Conservation (phyloP, 2,888 invertebrate species). For the Fissipunctia ypsillon region DNA sequence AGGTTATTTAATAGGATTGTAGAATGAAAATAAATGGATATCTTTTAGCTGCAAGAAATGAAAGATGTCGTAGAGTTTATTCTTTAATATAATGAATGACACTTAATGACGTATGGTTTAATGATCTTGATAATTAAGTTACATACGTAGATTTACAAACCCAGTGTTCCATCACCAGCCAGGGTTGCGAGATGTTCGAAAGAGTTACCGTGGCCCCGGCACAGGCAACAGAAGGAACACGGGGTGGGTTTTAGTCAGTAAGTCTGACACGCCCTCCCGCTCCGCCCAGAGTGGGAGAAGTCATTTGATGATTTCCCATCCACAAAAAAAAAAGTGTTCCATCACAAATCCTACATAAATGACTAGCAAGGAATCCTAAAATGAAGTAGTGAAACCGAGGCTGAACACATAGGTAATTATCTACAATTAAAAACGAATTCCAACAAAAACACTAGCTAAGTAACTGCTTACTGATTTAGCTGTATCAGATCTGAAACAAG, state of each 20-base stretch:
- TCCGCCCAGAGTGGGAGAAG: no score
- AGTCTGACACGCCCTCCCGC: no score
- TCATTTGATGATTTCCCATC: no score
- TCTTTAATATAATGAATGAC: conserved; percentile 12
- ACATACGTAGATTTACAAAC: conserved; percentile 23
- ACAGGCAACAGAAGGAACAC: no score
- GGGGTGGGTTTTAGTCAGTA: no score
- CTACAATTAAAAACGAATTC: conserved; percentile 77
- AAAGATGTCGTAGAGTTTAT: conserved; percentile 30
- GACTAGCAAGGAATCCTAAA: conserved; percentile 66
- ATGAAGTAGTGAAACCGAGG: conserved; percentile 75
- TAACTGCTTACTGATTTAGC: conserved; percentile 62
- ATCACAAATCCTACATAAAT: conserved; percentile 6
- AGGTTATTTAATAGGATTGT: conserved; percentile 45
- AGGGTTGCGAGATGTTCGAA: no score
- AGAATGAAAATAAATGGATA: conserved; percentile 38
- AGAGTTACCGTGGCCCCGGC: no score
- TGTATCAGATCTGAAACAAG: conserved; percentile 58
- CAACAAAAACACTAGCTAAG: conserved; percentile 66
- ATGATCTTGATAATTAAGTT: conserved; percentile 18
- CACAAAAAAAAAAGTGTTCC: no score
- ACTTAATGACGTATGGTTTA: conserved; percentile 17
- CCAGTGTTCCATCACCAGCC: neutral
- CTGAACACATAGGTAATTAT: conserved; percentile 71
- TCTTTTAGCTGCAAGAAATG: conserved; percentile 19